A percentile compares a stretch with the other conserved stretches of the same genome.
These are phyloP conservation scores for Nezara viridula DNA, from an alignment of 2,888 invertebrate species.

Conservation along the genomic window DNA sequence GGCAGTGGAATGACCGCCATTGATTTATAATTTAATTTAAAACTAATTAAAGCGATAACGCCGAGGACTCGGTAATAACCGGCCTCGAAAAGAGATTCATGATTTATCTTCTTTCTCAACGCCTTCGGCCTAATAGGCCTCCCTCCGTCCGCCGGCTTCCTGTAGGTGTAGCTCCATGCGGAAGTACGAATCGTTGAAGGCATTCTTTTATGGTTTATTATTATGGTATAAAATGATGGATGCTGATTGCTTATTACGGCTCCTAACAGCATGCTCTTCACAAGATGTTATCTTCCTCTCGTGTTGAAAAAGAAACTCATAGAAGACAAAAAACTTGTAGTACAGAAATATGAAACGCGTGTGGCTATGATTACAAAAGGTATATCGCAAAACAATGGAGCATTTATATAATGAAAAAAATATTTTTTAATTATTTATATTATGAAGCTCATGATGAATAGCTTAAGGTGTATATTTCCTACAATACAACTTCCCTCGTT, in stretches of 20 bases:
- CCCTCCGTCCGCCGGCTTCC: background rate
- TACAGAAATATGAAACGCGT: background rate
- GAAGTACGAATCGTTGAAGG: background rate
- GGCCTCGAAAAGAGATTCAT: constrained; percentile 43
- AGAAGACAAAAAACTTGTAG: background rate
- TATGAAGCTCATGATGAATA: no score
- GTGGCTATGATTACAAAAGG: background rate
- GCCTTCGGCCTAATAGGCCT: background rate
- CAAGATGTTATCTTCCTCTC: background rate
- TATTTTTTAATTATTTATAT: no score
- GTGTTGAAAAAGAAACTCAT: background rate
- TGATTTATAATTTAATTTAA: constrained; percentile 67
- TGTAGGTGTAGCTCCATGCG: background rate
- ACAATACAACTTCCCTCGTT: no score
- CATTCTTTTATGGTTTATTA: constrained; percentile 30
- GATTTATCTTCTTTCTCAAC: constrained; percentile 44
- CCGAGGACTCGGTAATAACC: constrained; percentile 45
- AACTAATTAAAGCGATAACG: constrained; percentile 65
- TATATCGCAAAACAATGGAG: no score
- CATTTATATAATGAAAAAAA: no score
- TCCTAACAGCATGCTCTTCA: background rate
- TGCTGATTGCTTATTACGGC: constrained; percentile 18
- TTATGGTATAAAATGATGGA: constrained; percentile 23
- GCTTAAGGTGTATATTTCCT: no score
- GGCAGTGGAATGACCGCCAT: constrained; percentile 60